These are phyloP conservation scores for Philereme vetulata DNA, from an alignment of 2,888 invertebrate genomes.

Conservation along the genomic window DNA sequence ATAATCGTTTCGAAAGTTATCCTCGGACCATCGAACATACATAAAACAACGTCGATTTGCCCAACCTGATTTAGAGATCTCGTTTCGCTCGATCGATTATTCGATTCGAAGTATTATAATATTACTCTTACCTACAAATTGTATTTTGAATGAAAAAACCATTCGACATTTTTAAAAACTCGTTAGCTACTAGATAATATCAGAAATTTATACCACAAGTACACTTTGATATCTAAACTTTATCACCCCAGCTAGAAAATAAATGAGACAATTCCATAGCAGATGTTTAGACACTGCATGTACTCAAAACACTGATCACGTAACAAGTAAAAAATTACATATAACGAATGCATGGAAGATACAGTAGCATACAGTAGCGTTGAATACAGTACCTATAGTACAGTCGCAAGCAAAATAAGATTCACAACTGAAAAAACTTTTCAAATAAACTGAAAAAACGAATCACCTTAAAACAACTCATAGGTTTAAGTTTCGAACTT, in stretches of 20 bases:
- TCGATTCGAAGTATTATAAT: too few relatives aligned
- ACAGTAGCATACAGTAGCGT: constrained; percentile 24
- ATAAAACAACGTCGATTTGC: too few relatives aligned
- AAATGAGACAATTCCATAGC: constrained; percentile 6
- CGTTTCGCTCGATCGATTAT: too few relatives aligned
- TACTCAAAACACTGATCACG: constrained; percentile 22
- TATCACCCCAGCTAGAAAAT: constrained; percentile 10
- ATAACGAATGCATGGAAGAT: constrained; percentile 32
- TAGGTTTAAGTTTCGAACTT: too few relatives aligned
- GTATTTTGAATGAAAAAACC: background rate
- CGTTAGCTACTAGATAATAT: too few relatives aligned
- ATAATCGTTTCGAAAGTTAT: too few relatives aligned
- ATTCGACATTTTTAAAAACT: too few relatives aligned
- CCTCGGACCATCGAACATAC: too few relatives aligned
- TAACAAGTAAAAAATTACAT: constrained; percentile 29
- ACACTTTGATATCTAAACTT: background rate
- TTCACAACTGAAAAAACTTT: background rate
- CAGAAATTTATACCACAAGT: too few relatives aligned
- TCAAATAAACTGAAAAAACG: too few relatives aligned
- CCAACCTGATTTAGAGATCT: too few relatives aligned
- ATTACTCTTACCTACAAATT: background rate
- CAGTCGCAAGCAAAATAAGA: constrained; percentile 4
- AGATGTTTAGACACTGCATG: constrained; percentile 9
- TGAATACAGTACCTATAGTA: constrained; percentile 13
- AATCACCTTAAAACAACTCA: too few relatives aligned